Evolutionary conservation across 1,140 invertebrate species (phyloP).

Genomic region (Ceratosolen solmsi): DNA sequence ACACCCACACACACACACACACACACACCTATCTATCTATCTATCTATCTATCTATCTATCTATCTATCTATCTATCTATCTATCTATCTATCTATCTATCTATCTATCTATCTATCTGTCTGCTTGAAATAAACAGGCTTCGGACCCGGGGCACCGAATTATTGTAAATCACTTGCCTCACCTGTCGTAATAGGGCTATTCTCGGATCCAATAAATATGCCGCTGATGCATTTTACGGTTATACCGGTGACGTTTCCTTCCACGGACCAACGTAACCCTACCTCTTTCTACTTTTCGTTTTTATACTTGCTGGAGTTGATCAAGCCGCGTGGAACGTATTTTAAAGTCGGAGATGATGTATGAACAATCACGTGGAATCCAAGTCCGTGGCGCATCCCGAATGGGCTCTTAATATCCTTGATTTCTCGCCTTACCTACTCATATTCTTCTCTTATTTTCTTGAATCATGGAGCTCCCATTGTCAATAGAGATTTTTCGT

Average conservation of each 20-base stretch:
- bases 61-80: neutral
- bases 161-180: constrained; percentile 43
- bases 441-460: neutral
- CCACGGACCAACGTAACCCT: neutral
- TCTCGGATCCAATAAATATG: constrained; percentile 42
- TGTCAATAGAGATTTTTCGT: neutral
- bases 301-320: neutral
- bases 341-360: constrained; percentile 6
- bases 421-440: constrained; percentile 11
- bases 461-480: neutral
- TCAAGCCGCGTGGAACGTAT: constrained; percentile 16
- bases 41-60: neutral
- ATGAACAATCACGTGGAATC: neutral
- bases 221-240: constrained; percentile 42
- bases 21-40: too few relatives aligned
- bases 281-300: constrained; percentile 9
- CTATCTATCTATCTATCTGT: neutral
- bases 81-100: neutral
- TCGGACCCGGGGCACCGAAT: constrained; percentile 27
- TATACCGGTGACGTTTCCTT: constrained; percentile 11
- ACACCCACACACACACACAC: too few relatives aligned
- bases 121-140: constrained; percentile 19
- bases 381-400: neutral
- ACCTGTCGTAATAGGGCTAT: constrained; percentile 46
- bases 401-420: constrained; percentile 10